A percentile compares a stretch with the other conserved stretches of the same genome.
Evolutionary conservation across 2,888 invertebrate species (phyloP).

Genomic region (Phalera bucephala): DNA sequence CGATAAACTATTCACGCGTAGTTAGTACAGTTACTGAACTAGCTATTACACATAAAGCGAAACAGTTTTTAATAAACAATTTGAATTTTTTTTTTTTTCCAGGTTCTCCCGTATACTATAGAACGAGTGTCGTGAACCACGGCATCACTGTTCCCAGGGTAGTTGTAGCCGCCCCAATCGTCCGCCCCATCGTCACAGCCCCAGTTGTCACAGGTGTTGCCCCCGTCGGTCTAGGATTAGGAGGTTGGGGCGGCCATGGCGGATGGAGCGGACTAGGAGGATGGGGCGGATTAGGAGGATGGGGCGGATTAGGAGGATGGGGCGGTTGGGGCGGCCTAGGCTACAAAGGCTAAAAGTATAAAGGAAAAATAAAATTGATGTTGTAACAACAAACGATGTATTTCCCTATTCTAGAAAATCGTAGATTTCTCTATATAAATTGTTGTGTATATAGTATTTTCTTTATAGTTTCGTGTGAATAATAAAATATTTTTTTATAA

Average conservation of each 20-base stretch:
- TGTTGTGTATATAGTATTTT: conserved; percentile 17
- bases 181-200: conserved; percentile 26
- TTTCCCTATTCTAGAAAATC: conserved; percentile 6
- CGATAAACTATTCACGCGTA: no score
- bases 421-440: conserved; percentile 5
- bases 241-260: conserved; percentile 2
- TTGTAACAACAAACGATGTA: background rate
- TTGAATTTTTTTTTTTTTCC: conserved; percentile 5
- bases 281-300: conserved; percentile 24
- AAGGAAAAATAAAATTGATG: background rate
- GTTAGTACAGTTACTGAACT: no score
- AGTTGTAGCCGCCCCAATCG: conserved; percentile 28
- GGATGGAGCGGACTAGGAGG: conserved; percentile 17
- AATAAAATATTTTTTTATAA: conserved; percentile 16
- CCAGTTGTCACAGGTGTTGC: no score
- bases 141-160: conserved; percentile 47
- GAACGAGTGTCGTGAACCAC: conserved; percentile 57
- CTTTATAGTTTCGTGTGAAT: conserved; percentile 13
- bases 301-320: conserved; percentile 23
- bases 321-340: conserved; percentile 24
- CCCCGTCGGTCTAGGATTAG: conserved; percentile 24
- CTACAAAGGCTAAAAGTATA: conserved; percentile 22
- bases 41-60: no score
- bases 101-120: conserved; percentile 38
- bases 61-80: no score